Evolutionary conservation across 2,797 vertebrate species (phyloP), one percentile per base, ranked within the genome.

Genomic region (Stomatorhinus walkeri): DNA sequence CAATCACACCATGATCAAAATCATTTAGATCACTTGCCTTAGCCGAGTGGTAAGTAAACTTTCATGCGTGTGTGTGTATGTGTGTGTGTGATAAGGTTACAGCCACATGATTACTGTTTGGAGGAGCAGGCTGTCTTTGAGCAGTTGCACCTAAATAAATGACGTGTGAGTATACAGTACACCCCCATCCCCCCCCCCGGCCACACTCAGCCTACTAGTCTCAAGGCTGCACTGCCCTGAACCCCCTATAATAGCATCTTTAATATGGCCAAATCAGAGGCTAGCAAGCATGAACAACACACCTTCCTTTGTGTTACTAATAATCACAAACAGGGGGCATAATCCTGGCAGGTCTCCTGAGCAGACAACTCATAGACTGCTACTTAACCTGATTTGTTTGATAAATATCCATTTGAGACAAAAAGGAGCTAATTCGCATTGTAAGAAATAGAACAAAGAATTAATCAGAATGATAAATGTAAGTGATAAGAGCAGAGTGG

Each of bases 401-500:
- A 5, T 40, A 79, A 79, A 79, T 43, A 79, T 79, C 36, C 32
- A 79, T 16, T 43, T 79, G 72, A 79, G 72, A 79, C 16, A 79
- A 79, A 43, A 79, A 43, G 16, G 16, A 2, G 7, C 40, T 79
- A 79, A 40, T 40, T 79, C 1, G 72, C 2, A 8, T 43, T 79
- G 36, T 43, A 79, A 79, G 14, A 79, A 43, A 79, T 7, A 7
- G 7, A 43, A 36, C 36, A 43, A 79, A 43, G 36, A 79, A 79
- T 79, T 19, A 56, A 56, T 56, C 28, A 59, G 22, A 86, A 86
- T 86, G 52, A 72, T 51, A 52, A 32, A 79, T 54, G 61, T n/a
- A 3, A 43, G 5, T 52, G 83, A 89, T 89, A 89, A 89, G 88
- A 84, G 36, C 40, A 46, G 56, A 36, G 61, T 19, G 36, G 68